A percentile compares a stretch with the other conserved stretches of the same genome.
Conservation (phyloP, 1,140 invertebrate genomes). For the Cheumatopsyche charites region DNA sequence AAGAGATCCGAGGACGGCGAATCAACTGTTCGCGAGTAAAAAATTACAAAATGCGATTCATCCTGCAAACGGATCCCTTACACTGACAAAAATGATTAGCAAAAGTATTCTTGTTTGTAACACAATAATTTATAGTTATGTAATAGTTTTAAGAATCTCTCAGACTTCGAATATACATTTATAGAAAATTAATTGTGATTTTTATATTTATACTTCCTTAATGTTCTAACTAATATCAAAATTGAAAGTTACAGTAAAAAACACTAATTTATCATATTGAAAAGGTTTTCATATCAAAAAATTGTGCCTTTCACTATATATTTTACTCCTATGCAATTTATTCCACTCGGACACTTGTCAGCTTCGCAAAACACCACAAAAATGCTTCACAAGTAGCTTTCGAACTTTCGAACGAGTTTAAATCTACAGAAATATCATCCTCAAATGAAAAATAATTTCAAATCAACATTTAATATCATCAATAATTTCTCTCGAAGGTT, state of each 20-base stretch:
- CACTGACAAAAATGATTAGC: no score
- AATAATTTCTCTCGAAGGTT: neutral
- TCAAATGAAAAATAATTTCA: neutral
- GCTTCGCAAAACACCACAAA: no score
- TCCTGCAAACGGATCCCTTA: no score
- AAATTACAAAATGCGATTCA: no score
- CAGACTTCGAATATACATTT: neutral
- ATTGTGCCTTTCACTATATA: constrained; percentile 11
- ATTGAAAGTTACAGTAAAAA: constrained; percentile 19
- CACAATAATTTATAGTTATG: no score
- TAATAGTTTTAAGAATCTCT: neutral
- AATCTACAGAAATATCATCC: neutral
- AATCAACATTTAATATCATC: neutral
- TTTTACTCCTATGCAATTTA: neutral
- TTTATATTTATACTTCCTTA: neutral
- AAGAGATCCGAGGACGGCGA: no score
- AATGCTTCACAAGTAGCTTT: no score
- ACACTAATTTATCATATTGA: constrained; percentile 11
- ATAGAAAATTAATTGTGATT: constrained; percentile 22
- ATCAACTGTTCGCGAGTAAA: no score
- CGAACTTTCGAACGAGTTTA: neutral
- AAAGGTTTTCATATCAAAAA: constrained; percentile 25
- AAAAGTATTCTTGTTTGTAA: no score
- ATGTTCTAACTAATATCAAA: neutral
- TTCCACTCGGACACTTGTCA: no score